phyloP scores from a whole-genome alignment of 2,888 invertebrate genomes.

The Oligia latruncula region DNA sequence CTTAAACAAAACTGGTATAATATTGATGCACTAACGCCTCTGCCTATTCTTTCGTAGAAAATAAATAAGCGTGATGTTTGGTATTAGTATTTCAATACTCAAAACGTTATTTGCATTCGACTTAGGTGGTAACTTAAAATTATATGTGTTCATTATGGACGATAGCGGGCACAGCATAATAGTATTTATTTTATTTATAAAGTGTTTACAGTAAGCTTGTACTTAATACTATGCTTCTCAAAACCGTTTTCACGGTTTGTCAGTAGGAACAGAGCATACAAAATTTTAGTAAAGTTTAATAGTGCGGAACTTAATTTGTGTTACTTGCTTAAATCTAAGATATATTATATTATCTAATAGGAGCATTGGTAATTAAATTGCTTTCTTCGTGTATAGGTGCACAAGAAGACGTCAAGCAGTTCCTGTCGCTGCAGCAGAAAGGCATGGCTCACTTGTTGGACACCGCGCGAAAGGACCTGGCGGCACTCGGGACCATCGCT shows the following conservation, averaged over 20 bases:
- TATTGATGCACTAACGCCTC: neutral
- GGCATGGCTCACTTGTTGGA: constrained; percentile 96
- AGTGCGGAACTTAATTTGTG: neutral
- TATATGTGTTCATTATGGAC: no score
- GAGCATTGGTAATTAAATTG: neutral
- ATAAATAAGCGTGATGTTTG: neutral
- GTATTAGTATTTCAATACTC: no score
- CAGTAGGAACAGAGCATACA: neutral
- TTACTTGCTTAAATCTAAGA: no score
- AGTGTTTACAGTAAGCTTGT: no score
- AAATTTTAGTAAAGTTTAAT: neutral
- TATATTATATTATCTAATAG: neutral
- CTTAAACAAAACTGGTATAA: neutral
- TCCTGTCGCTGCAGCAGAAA: constrained; percentile 96
- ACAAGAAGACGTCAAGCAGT: constrained; percentile 93
- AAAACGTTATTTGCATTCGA: no score
- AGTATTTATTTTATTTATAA: no score
- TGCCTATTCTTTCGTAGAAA: neutral
- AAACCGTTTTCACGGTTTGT: neutral
- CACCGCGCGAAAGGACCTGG: constrained; percentile 95
- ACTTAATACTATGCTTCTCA: no score
- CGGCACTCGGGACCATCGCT: constrained; percentile 94
- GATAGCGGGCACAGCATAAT: no score
- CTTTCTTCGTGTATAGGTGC: constrained; percentile 81
- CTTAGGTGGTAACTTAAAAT: no score